phyloP scores from a whole-genome alignment of 1,140 invertebrate genomes.

The Neocloeon triangulifer region DNA sequence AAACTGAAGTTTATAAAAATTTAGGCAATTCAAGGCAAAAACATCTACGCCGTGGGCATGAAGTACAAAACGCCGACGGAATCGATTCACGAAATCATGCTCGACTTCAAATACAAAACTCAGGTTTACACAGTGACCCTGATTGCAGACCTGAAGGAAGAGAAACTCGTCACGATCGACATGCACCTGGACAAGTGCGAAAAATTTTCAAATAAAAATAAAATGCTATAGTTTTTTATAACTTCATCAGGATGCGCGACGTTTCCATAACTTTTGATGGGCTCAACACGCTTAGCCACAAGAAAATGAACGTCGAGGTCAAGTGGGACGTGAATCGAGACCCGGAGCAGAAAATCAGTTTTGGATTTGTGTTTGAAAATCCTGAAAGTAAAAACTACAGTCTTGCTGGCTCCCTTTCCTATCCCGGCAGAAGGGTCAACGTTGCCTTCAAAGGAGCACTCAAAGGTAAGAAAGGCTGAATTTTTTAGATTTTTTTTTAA shows the following conservation, averaged over 20 bases:
- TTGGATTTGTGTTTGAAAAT: constrained; percentile 27
- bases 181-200: constrained; percentile 51
- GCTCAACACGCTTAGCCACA: constrained; percentile 25
- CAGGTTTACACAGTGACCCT: constrained; percentile 33
- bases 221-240: too few relatives aligned
- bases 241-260: constrained; percentile 38
- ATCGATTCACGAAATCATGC: constrained; percentile 30
- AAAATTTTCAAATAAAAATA: constrained; percentile 5
- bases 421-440: constrained; percentile 37
- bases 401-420: constrained; percentile 34
- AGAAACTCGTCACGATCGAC: constrained; percentile 23
- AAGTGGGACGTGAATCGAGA: constrained; percentile 68
- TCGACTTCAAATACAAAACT: constrained; percentile 34
- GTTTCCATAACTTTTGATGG: constrained; percentile 37
- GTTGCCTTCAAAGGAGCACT: constrained; percentile 16
- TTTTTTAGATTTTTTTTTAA: background rate
- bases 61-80: constrained; percentile 28
- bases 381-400: constrained; percentile 29
- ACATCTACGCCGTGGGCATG: constrained; percentile 31
- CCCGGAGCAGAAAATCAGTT: constrained; percentile 41
- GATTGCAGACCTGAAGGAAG: constrained; percentile 15
- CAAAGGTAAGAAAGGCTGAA: constrained; percentile 16
- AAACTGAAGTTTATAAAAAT: constrained; percentile 9
- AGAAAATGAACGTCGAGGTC: constrained; percentile 38
- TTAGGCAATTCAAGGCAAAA: constrained; percentile 31